Conservation (phyloP, 2,888 invertebrate genomes). For the Dascillus cervinus region DNA sequence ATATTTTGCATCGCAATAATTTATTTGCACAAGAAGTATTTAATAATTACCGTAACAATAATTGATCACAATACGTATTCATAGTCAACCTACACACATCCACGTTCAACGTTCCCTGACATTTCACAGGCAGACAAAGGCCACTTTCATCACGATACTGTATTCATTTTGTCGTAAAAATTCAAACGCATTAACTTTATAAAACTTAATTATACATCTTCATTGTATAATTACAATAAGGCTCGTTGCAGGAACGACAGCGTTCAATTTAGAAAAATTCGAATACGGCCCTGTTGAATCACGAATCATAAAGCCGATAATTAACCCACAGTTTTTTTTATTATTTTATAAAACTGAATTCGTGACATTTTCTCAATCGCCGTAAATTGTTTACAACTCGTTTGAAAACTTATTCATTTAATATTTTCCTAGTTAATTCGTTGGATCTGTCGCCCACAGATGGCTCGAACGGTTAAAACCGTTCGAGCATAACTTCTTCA, state of each 20-base stretch:
- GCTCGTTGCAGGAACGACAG: conserved; percentile 1
- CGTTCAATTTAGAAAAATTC: not conserved
- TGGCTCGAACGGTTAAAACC: not conserved
- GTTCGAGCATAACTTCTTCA: not conserved
- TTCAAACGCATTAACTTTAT: not conserved
- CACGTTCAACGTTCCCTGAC: conserved; percentile 9
- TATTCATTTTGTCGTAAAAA: conserved; percentile 2
- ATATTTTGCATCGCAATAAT: too few species aligned
- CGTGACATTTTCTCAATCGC: too few species aligned
- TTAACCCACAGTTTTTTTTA: too few species aligned
- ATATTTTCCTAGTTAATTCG: too few species aligned
- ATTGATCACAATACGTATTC: conserved; percentile 9
- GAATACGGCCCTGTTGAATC: conserved; percentile 2
- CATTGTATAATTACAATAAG: conserved; percentile 1
- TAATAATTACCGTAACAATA: conserved; percentile 11
- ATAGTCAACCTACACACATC: conserved; percentile 9
- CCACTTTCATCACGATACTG: conserved; percentile 4
- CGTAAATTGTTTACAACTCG: too few species aligned
- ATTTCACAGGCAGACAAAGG: conserved; percentile 6
- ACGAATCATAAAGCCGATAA: too few species aligned
- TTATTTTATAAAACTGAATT: too few species aligned
- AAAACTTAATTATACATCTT: conserved; percentile 2
- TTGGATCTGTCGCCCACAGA: too few species aligned
- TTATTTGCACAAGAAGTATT: conserved; percentile 3
- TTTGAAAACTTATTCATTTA: too few species aligned